Evolutionary conservation across 2,888 invertebrate species (phyloP).

Genomic region (Rhaphigaster nebulosa): DNA sequence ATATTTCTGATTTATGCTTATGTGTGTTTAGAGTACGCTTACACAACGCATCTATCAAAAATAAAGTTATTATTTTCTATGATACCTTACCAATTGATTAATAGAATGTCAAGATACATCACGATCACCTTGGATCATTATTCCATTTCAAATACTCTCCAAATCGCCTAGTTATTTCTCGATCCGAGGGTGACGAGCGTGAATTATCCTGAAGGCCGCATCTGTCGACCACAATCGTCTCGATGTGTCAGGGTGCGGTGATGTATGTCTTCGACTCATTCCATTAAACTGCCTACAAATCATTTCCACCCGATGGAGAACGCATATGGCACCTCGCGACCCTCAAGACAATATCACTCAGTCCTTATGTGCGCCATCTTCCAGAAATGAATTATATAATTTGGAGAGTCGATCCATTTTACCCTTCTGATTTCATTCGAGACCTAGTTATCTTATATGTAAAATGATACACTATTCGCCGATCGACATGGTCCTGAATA

Average conservation of each 20-base stretch:
- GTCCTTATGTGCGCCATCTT: constrained; percentile 11
- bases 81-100: no score
- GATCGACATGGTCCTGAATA: no score
- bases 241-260: constrained; percentile 17
- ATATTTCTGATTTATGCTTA: no score
- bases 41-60: no score
- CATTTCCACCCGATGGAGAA: constrained; percentile 25
- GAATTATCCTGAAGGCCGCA: constrained; percentile 28
- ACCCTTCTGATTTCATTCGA: background rate
- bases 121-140: no score
- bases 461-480: no score
- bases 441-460: no score
- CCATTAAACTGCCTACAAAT: constrained; percentile 47
- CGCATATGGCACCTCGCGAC: constrained; percentile 42
- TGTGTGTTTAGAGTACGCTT: no score
- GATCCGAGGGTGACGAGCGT: background rate
- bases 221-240: constrained; percentile 33
- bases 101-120: no score
- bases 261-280: constrained; percentile 39
- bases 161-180: constrained; percentile 7
- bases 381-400: background rate
- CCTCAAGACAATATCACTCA: constrained; percentile 9
- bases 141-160: background rate
- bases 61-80: no score
- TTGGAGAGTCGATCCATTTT: background rate